Base-by-base conservation (phyloP, 1,140 invertebrate species). In the Lamellibrachia luymesi region DNA sequence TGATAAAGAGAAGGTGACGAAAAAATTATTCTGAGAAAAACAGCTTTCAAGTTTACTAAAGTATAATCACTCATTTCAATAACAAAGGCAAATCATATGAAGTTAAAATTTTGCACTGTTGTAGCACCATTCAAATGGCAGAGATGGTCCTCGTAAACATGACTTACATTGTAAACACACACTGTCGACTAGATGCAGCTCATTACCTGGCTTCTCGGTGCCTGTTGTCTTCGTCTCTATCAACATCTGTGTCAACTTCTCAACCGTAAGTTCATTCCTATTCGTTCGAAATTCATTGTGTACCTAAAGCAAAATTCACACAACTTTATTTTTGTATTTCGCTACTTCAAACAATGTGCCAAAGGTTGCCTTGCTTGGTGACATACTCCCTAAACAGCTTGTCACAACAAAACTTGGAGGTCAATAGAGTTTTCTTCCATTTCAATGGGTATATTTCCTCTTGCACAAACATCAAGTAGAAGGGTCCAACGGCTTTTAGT, bases 271-370 rank as follows among this genome's bases (percentile, higher is more conserved):
- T 95, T 99, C 98, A 93, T 98, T 96, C 96, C 98, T 99, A 94
- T 98, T 98, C 94, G 97, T 97, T 95, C 98, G 98, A 95, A 99
- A 99, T 95, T 99, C 98, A 93, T 98, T 97, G 95, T 99, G 98
- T 25, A 99, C 98, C 97, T 98, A 96, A 64, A 96, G 95, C 93
- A 56, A 93, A 89, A 80, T 80, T 17, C 4, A 80, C 13, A 80
- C 52, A 56, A 17, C 52, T 56, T 8, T 10, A 80, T 80, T 6
- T 22, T 80, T 80, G 64, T 22, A 80, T 80, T 22, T 80, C 0
- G 2, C 64, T 80, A 10, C 1, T 80, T 10, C 64, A 10, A 80
- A 80, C 13, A 80, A 38, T 38, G 38, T 10, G 25, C 64, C 6
- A 56, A 56, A 80, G 13, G 64, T 80, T 80, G 64, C 64, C 38